A percentile compares a stretch with the other conserved stretches of the same genome.
phyloP scores from a whole-genome alignment of 2,113 vertebrate genomes.

The Megalops atlanticus region DNA sequence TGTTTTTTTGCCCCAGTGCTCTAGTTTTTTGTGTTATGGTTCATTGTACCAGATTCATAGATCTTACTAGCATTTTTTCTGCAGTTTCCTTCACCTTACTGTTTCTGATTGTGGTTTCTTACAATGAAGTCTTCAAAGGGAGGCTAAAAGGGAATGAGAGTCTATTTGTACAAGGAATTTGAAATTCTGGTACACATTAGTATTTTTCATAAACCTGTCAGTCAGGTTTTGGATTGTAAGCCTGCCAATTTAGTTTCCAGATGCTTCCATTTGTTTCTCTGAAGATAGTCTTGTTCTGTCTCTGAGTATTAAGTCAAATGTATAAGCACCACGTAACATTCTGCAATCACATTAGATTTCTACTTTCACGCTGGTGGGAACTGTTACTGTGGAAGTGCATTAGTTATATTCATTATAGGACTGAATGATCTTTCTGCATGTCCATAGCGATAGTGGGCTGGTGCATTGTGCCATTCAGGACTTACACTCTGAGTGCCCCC shows the following conservation, averaged over 20 bases:
- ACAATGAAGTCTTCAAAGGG: background rate
- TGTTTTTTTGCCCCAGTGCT: background rate
- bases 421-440: background rate
- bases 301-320: background rate
- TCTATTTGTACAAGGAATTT: background rate
- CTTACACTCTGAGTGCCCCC: background rate
- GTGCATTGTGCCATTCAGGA: too few species aligned
- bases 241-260: background rate
- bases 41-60: background rate
- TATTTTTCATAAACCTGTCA: slow-evolving; percentile 15
- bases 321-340: background rate
- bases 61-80: background rate
- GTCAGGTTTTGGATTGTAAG: slow-evolving; percentile 6
- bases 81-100: background rate
- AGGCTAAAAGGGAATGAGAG: background rate
- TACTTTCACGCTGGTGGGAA: background rate
- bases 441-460: too few species aligned
- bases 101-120: background rate
- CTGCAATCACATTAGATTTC: background rate
- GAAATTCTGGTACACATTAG: background rate
- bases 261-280: background rate
- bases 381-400: background rate
- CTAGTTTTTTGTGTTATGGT: background rate
- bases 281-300: background rate
- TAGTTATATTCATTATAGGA: background rate